Evolutionary conservation across 1,140 invertebrate species (phyloP), one percentile per base, ranked within the genome.

Genomic region (Drosophila orosa): DNA sequence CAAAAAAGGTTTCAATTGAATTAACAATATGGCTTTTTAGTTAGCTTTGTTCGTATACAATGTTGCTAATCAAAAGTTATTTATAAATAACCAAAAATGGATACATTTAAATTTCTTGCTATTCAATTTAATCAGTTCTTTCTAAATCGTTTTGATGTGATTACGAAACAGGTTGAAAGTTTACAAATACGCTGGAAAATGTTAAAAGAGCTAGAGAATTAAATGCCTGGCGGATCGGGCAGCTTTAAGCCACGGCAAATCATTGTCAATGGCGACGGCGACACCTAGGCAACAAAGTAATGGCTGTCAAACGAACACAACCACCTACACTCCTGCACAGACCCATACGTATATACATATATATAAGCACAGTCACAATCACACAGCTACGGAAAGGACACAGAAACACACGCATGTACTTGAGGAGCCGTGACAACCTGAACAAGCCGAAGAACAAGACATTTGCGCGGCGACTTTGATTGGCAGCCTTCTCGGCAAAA

Each of bases 271-370:
- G 60, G 74, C 63, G 48, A 77, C 63, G 62, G 79, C 75, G 75
- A 86, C 79, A 77, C 75, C 83, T 87, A 79, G 82, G 79, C 83
- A 83, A 86, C 83, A 83, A 87, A 76, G 83, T 86, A 86, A 86
- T 86, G 83, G 72, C 69, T 65, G 74, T 61, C 74, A 55, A 67
- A 63, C 25, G 75, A 63, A 77, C 58, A 69, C 55, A 67, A 42
- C 55, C 42, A 45, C 61, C 71, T 15, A 35, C 27, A 39, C 54
- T 24, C 17, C 48, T 29, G 48, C 15, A 50, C 42, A 59, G n/a
- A 66, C n/a, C 47, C 12, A 40, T 5, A 68, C 8, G 50, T 15
- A 33, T 19, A 35, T n/a, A 24, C 15, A 25, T 15, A 39, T 25
- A 40, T 47, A 24, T 19, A 59, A n/a, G 42, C 17, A 54, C 45